Base-by-base conservation (phyloP, 2,888 invertebrate genomes). In the Apodemia hepburni region DNA sequence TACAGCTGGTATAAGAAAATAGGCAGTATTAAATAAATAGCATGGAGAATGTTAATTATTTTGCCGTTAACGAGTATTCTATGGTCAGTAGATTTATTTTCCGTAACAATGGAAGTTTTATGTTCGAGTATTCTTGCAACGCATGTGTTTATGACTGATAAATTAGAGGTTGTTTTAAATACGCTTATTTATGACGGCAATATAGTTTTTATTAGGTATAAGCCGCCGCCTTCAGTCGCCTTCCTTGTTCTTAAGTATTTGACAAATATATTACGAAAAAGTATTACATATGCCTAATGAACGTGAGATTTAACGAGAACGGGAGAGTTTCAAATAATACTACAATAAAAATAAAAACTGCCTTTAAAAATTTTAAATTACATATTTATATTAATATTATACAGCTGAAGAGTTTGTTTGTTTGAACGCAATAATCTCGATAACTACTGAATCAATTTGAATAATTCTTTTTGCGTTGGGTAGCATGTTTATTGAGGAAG, bases 71-170 rank as follows among this genome's bases (percentile, higher is more conserved):
- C 54, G 54, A 29, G 54, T 54, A 22, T 54, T 54, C 22, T 54
- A 54, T 29, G 15, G 54, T 22, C 22, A 51, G 5, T 51, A 51
- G 22, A 51, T 51, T 11, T 12, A 22, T 22, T 18, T 22, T 51
- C 22, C 12, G 5, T 11, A 51, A 51, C 22, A 51, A 51, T 51
- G 9, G 22, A 2, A 12, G 51, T 22, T 51, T 51, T 51, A 51
- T 11, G 22, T 51, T 8, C 51, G 12, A 22, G 22, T 51, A 51
- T 18, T 51, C 51, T 51, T 51, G 51, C 51, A 51, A 11, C 51
- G 22, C 51, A 51, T 51, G 51, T 51, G 51, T 51, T 51, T 18
- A 22, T 22, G 51, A 22, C 51, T 51, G 18, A 18, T 51, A 51
- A 51, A 51, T 51, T 51, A 22, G 22, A 51, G 51, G 18, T 51